phyloP scores from a whole-genome alignment of 2,113 vertebrate genomes.

The Entomyzon cyanotis region DNA sequence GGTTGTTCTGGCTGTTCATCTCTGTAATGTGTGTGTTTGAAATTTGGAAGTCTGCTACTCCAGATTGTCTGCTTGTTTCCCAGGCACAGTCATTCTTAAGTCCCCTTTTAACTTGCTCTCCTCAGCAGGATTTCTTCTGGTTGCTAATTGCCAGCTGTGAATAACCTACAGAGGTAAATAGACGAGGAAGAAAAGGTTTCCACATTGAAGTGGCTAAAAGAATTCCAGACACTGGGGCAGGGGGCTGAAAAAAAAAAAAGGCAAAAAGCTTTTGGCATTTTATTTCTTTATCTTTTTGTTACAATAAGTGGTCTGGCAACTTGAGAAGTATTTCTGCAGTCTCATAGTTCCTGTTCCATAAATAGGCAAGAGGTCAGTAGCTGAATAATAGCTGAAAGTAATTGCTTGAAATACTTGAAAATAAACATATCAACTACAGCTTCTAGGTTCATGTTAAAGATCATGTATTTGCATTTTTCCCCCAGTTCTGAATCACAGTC shows the following conservation, averaged over 20 bases:
- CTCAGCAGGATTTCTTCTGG: slow-evolving; percentile 54
- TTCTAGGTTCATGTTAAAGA: not conserved
- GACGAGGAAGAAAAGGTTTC: slow-evolving; percentile 32
- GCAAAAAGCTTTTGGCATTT: not conserved
- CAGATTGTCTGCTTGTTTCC: slow-evolving; percentile 36
- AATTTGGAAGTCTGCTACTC: slow-evolving; percentile 34
- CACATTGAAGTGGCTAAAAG: not conserved
- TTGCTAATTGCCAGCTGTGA: slow-evolving; percentile 48
- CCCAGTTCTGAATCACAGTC: not conserved
- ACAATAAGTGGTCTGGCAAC: not conserved
- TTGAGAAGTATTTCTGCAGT: not conserved
- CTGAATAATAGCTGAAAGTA: not conserved
- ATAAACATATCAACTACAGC: not conserved
- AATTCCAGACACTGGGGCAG: not conserved
- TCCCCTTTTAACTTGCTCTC: slow-evolving; percentile 31
- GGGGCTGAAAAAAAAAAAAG: not conserved
- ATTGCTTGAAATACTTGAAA: not conserved
- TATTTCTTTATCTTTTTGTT: not conserved
- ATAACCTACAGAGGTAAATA: slow-evolving; percentile 33
- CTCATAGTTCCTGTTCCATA: not conserved
- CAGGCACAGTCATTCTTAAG: slow-evolving; percentile 18
- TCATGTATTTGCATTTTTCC: not conserved
- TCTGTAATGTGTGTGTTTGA: slow-evolving; percentile 18
- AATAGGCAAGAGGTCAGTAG: not conserved
- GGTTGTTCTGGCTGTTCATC: slow-evolving; percentile 16